Base-by-base conservation (phyloP, 2,888 invertebrate species). In the Hypena proboscidalis region DNA sequence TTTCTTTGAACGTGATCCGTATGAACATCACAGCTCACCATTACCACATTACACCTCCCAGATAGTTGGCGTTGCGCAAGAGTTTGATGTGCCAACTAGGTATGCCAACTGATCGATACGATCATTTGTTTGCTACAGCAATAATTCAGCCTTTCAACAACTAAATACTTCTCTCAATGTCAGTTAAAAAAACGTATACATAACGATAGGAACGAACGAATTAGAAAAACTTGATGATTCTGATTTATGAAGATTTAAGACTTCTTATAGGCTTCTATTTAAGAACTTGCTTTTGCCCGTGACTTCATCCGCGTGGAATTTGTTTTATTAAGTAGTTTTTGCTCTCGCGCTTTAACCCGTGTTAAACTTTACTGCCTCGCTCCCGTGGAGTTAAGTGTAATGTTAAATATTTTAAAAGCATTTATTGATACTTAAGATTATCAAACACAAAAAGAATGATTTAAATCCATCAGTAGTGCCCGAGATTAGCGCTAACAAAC, bases 1-100 rank as follows among this genome's bases (percentile, higher is more conserved):
- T 10, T 27, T 29, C 33, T 33, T 14, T 8, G 4, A 15, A 15
- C 15, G 21, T 32, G 36, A 34, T 35, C 30, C 26, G 41, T 45
- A 26, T 37, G 20, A 46, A 47, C 22, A 44, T 46, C 17, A 40
- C 23, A 31, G 22, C 19, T 38, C 39, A 35, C 47, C 41, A 51
- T 45, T 43, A 37, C 33, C 22, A 46, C 40, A 46, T 39, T 48
- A 49, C 32, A 31, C 51, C 55, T 50, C 49, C 33, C 54, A 55
- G 33, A 48, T 41, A 22, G 38, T 46, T 37, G 40, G 38, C 34
- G 34, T 59, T 60, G 58, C 41, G 56, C 54, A 63, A 60, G 36
- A 57, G 53, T 55, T 29, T 39, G 47, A 50, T 51, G 51, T 59
- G 63, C 53, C 59, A 66, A 55, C 36, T 19, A 32, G 46, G 26